These are phyloP conservation scores for Chaenocephalus aceratus DNA, from an alignment of 2,113 vertebrate genomes.

Conservation along the genomic window DNA sequence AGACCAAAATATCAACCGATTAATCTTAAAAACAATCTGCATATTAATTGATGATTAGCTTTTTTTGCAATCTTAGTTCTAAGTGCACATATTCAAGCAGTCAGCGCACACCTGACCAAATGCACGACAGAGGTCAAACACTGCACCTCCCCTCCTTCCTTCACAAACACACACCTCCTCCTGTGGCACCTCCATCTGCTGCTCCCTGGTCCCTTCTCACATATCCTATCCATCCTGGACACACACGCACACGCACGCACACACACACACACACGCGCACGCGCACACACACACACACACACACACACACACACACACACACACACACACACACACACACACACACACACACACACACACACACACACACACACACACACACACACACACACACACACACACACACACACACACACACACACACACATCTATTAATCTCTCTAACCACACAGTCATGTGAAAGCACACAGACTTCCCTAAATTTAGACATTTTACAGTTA, in stretches of 20 bases:
- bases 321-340: constrained; percentile 32
- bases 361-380: constrained; percentile 30
- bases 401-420: constrained; percentile 24
- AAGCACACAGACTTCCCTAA: constrained; percentile 2
- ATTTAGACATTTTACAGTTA: background rate
- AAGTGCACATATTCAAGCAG: constrained; percentile 43
- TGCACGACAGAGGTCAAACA: constrained; percentile 58
- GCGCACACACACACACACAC: constrained; percentile 25
- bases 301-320: constrained; percentile 33
- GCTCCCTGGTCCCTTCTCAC: constrained; percentile 27
- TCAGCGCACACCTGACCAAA: constrained; percentile 61
- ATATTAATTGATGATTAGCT: too few species aligned
- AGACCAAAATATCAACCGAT: too few species aligned
- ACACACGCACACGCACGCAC: constrained; percentile 27
- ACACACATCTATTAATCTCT: background rate
- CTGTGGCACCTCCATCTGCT: constrained; percentile 66
- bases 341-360: constrained; percentile 3
- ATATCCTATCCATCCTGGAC: constrained; percentile 38
- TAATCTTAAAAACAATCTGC: too few species aligned
- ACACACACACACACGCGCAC: background rate
- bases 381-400: constrained; percentile 1
- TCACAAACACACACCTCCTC: constrained; percentile 54
- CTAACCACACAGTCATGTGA: background rate
- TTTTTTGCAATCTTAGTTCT: background rate
- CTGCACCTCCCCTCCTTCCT: constrained; percentile 13